Base-by-base conservation (phyloP, 2,113 vertebrate genomes). In the Danionella cerebrum region DNA sequence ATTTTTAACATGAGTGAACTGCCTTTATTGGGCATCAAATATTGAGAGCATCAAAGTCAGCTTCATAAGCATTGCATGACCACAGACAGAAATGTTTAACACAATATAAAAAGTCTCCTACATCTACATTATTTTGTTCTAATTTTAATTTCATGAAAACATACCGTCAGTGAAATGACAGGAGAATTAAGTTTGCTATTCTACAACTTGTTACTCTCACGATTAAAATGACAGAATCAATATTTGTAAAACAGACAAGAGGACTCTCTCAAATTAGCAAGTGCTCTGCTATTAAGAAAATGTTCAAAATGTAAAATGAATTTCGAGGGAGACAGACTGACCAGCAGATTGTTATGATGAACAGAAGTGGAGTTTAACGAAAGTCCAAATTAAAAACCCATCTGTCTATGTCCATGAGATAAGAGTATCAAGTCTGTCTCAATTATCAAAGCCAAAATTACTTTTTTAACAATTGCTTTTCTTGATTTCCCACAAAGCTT, bases 221-320 rank as follows among this genome's bases (percentile, higher is more conserved):
- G 44, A 47, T 47, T 22, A 55, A 12, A 55, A 36, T 38, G 18
- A 55, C 12, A 38, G 12, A 31, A 22, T 38, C 33, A 3, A n/a
- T 38, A 38, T 38, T 13, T 21, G 13, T 21, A 38, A 33, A 53
- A 53, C 2, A 33, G 10, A 19, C 5, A 31, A 27, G n/a, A 10
- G 22, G 10, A 3, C 16, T 45, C 19, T 24, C 4, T 12, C 19
- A 18, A 6, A 45, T 45, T 45, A 60, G 14, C 57, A 64, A 48
- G 48, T 48, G 60, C 18, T 47, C 21, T 13, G 12, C 27, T 33
- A 36, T n/a, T 7, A 35, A 29, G 29, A 48, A 64, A 48, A 64
- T 64, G 27, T 35, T 64, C 12, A 64, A 48, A 45, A 63, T 63
- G 41, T 42, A 47, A 63, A 64, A 48, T 22, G 44, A 48, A 16